Evolutionary conservation across 2,797 vertebrate species (phyloP).

Genomic region (Falco rusticolus): DNA sequence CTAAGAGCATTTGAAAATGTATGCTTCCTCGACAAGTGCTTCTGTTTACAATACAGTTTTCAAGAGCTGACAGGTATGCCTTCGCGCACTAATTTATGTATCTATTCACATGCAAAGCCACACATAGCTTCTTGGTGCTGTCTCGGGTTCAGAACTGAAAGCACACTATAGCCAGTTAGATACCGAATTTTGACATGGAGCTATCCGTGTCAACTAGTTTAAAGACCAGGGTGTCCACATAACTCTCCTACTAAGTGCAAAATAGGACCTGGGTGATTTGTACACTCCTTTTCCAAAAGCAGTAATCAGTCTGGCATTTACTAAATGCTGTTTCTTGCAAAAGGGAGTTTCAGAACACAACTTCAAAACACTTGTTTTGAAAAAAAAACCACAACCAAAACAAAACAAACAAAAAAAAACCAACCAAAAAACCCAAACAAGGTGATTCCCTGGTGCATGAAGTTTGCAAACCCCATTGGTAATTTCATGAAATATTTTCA

Average conservation of each 20-base stretch:
- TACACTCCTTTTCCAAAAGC: not conserved
- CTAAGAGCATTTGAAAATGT: conserved; percentile 1
- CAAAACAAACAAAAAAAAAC: no score
- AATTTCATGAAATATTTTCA: not conserved
- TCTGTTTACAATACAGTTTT: conserved; percentile 29
- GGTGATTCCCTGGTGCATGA: not conserved
- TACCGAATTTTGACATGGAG: not conserved
- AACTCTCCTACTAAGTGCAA: not conserved
- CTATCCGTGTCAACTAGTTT: not conserved
- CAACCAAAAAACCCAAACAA: not conserved
- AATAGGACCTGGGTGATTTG: not conserved
- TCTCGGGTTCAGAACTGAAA: conserved; percentile 33
- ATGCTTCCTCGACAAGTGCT: not conserved
- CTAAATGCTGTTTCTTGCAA: not conserved
- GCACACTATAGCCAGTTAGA: not conserved
- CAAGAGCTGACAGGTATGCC: conserved; percentile 32
- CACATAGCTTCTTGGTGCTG: conserved; percentile 33
- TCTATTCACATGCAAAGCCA: conserved; percentile 23
- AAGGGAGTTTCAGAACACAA: not conserved
- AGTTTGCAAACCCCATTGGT: not conserved
- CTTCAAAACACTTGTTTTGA: not conserved
- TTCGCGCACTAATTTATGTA: conserved; percentile 47
- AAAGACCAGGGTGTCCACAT: not conserved
- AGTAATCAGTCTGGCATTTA: not conserved
- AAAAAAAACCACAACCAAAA: not conserved